Base-by-base conservation (phyloP, 2,113 vertebrate genomes). In the Bubo blakistoni region DNA sequence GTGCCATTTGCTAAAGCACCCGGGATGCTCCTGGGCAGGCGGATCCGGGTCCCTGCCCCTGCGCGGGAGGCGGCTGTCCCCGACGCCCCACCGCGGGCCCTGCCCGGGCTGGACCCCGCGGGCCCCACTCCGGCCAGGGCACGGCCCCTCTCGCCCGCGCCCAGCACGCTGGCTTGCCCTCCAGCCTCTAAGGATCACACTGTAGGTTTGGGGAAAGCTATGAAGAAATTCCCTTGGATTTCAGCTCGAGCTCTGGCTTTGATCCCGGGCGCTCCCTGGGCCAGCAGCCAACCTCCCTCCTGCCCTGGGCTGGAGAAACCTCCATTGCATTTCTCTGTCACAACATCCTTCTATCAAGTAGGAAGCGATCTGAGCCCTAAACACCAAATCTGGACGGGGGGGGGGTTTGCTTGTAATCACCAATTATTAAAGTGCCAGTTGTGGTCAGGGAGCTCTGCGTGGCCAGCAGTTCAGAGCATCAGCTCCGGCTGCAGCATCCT, bases 361-460 rank as follows among this genome's bases (percentile, higher is more conserved):
- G 46, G 26, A 36, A 20, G 71, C 0, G 8, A 65, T 22, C 6
- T 1, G 2, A 57, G 44, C 8, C 61, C 72, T 3, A 21, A 10
- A 20, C 3, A 1, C 72, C 81, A 13, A 3, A 5, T 1, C 47
- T 5, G n/a, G 44, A 6, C 7, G 16, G 0, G 3, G 0, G 36
- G n/a, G 36, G n/a, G 6, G 9, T n/a, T 69, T 7, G 44, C 47
- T 36, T 4, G 5, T 4, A 7, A 10, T 5, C n/a, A 2, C 29
- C 29, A 2, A 1, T 4, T 13, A 1, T 1, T 1, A 4, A 18
- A 4, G 9, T 5, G 40, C 18, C 13, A 1, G 11, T 0, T 1
- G 17, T 1, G 47, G 32, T 6, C 24, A 1, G 11, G 0, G 16
- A 40, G 57, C 82, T 12, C 24, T 1, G 51, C 4, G 0, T 1